Base-by-base conservation (phyloP, 2,113 vertebrate genomes). In the Nestor notabilis region DNA sequence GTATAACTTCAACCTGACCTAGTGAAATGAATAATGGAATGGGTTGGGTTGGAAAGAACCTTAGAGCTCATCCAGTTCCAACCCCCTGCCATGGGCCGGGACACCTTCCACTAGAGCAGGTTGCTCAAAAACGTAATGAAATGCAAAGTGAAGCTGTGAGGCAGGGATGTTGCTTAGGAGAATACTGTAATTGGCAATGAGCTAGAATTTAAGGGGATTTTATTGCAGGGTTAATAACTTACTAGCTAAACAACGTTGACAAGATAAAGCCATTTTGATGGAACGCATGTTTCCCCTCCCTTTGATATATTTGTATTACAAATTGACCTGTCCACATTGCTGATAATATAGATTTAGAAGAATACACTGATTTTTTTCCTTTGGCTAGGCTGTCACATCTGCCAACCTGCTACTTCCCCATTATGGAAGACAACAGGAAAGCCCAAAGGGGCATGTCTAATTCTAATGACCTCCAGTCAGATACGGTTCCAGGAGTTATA, bases 301-400 rank as follows among this genome's bases (percentile, higher is more conserved):
- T 63, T 71, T 10, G 64, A 95, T 52, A 66, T 66, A 87, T 56
- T 47, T 89, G 68, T 81, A 50, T 92, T 78, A 86, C 87, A 97
- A 97, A 97, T 79, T 83, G 91, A 96, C 77, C 89, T 95, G 95
- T 95, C 95, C 94, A 83, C 80, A 81, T 3, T 76, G 96, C 96
- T 96, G 95, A 91, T 75, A 47, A 90, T 63, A 78, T 3, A 93
- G 82, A 74, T 68, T 60, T 71, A 41, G 79, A 95, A 77, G 68
- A 79, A 50, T 31, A 60, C 27, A 61, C 16, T 41, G 53, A 43
- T 25, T 61, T 82, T 80, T 23, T 33, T 5, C 9, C 33, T 85
- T 46, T 44, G 63, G 75, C 44, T 86, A 35, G 29, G 68, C 66
- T 76, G 83, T 83, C 77, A 24, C 77, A 95, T 72, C 93, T 97